These are phyloP conservation scores for Oligia strigilis DNA, from an alignment of 2,888 invertebrate genomes.

Conservation along the genomic window DNA sequence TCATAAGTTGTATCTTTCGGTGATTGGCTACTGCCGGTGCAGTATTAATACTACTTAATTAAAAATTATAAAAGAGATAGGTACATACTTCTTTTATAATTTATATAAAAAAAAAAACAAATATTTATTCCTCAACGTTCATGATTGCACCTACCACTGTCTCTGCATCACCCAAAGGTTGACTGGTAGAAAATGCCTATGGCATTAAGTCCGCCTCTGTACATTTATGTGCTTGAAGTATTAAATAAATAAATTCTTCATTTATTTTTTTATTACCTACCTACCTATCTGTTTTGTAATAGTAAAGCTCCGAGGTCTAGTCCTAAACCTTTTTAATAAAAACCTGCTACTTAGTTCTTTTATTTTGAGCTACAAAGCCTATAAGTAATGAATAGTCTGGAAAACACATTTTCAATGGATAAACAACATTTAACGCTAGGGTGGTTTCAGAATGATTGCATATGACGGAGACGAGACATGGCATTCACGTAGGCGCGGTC, in stretches of 20 bases:
- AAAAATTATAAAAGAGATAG: background rate
- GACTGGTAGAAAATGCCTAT: too few relatives aligned
- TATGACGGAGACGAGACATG: conserved; percentile 62
- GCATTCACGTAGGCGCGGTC: conserved; percentile 75
- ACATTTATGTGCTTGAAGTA: too few relatives aligned
- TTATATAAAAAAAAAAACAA: background rate
- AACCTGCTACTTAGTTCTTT: background rate
- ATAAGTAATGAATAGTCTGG: background rate
- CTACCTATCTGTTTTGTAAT: background rate
- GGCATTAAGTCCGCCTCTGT: too few relatives aligned
- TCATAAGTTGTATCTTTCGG: background rate
- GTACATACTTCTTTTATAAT: background rate
- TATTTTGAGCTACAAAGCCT: background rate
- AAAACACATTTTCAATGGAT: conserved; percentile 27
- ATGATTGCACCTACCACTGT: too few relatives aligned
- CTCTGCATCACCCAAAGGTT: too few relatives aligned
- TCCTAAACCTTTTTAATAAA: background rate
- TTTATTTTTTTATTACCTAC: too few relatives aligned
- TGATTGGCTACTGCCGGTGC: background rate
- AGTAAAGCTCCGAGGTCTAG: background rate
- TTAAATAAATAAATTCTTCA: background rate
- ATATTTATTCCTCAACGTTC: too few relatives aligned
- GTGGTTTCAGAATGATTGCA: conserved; percentile 62
- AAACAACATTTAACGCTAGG: conserved; percentile 50
- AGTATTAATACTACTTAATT: background rate